Conservation (phyloP, 2,113 vertebrate genomes). For the Desmodus rotundus region DNA sequence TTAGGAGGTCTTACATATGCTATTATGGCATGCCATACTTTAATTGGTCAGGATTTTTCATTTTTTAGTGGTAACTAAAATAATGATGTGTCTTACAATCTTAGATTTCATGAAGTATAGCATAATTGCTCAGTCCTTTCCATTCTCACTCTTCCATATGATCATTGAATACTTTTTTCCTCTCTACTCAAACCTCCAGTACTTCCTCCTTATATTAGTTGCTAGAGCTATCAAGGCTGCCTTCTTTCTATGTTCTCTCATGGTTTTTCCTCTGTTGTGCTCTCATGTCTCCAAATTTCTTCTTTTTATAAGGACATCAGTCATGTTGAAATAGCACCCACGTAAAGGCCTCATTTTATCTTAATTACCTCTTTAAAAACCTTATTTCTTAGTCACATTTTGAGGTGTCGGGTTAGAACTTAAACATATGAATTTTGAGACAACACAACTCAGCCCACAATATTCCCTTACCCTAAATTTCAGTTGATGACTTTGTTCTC, state of each 20-base stretch:
- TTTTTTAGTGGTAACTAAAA: neutral
- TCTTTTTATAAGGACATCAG: neutral
- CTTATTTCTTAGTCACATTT: neutral
- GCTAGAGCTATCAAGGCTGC: neutral
- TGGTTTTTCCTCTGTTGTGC: neutral
- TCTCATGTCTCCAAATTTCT: neutral
- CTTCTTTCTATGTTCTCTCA: neutral
- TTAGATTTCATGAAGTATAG: neutral
- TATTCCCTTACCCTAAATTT: neutral
- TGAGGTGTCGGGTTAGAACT: neutral
- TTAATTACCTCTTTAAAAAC: neutral
- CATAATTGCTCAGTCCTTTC: neutral
- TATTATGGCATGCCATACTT: neutral
- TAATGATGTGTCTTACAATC: neutral
- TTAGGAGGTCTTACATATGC: neutral
- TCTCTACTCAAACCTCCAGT: neutral
- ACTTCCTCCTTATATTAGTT: neutral
- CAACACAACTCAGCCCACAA: neutral
- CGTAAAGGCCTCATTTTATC: neutral
- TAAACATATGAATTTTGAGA: neutral
- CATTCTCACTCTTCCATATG: neutral
- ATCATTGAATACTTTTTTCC: neutral
- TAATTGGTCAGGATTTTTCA: neutral
- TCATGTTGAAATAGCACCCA: neutral
- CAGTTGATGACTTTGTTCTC: neutral